These are phyloP conservation scores for Pentalonia nigronervosa DNA, from an alignment of 1,140 invertebrate species.

Conservation along the genomic window DNA sequence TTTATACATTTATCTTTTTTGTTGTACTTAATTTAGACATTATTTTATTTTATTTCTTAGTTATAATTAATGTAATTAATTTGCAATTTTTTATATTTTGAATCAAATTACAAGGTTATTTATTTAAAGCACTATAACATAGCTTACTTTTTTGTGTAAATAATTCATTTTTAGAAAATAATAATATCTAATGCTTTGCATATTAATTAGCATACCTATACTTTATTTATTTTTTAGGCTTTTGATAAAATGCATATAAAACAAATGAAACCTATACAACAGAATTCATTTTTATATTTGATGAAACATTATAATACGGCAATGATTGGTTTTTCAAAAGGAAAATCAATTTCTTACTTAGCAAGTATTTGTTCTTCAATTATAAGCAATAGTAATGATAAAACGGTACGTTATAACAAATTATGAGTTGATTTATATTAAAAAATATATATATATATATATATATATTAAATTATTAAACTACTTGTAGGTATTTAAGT, in stretches of 20 bases:
- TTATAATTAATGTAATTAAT: background rate
- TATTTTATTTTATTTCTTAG: background rate
- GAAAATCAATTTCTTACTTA: conserved; percentile 47
- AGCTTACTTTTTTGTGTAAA: background rate
- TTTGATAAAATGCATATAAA: conserved; percentile 31
- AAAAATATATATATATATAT: background rate
- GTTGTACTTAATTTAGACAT: background rate
- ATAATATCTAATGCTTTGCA: background rate
- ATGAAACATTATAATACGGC: conserved; percentile 19
- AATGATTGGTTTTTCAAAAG: conserved; percentile 51
- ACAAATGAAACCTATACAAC: conserved; percentile 32
- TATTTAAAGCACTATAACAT: no score
- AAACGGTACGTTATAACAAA: background rate
- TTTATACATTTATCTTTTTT: background rate
- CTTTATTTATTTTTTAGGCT: conserved; percentile 1
- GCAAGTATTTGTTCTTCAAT: conserved; percentile 35
- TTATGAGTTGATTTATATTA: background rate
- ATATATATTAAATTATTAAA: no score
- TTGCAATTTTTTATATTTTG: background rate
- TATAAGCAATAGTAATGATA: conserved; percentile 15
- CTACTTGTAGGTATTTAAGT: background rate
- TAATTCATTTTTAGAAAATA: no score
- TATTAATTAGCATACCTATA: background rate
- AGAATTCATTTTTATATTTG: conserved; percentile 36
- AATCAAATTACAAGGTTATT: background rate